Base-by-base conservation (phyloP, 2,888 invertebrate genomes). In the Rapana venosa region DNA sequence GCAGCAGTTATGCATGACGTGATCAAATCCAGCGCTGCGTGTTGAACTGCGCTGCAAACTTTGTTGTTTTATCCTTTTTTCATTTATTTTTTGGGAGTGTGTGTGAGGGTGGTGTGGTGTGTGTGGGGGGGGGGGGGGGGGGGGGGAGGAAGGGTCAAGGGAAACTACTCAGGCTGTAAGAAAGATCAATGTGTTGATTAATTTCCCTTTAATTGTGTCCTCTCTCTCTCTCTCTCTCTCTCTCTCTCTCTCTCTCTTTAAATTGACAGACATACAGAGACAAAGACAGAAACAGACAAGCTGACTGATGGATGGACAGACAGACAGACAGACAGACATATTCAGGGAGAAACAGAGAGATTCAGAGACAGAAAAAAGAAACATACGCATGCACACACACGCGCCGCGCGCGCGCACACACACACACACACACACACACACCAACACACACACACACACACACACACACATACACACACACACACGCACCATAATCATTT, bases 381-480 rank as follows among this genome's bases (percentile, higher is more conserved):
- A 22, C 22, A 74, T 2, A 74, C 74, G n/a, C n/a, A 74, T 1
- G n/a, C 1, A 74, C n/a, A 74, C n/a, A n/a, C 79, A 26, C 26
- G 2, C 26, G 15, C 79, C 17, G 5, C 5, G 6, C 35, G 32
- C 79, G 5, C 79, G 15, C 79, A 35, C 5, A 79, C 32, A 35
- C 35, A 79, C 79, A 79, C 79, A 79, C 35, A 79, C 79, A 35
- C 79, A 79, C 35, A 35, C 81, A 47, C 30, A 26, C 81, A 26
- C 81, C 0, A 36, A 26, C 35, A 13, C 81, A 47, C 26, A 30
- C 81, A 47, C 30, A 30, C 81, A 83, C 47, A 15, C 81, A 30
- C 26, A 83, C 26, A 15, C 81, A 47, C 81, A 30, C 81, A 81
- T 36, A 81, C 81, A 81, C 81, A 81, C 81, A 81, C 81, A 47